Evolutionary conservation across 2,797 vertebrate genomes (phyloP).

Genomic region (Iguana delicatissima): DNA sequence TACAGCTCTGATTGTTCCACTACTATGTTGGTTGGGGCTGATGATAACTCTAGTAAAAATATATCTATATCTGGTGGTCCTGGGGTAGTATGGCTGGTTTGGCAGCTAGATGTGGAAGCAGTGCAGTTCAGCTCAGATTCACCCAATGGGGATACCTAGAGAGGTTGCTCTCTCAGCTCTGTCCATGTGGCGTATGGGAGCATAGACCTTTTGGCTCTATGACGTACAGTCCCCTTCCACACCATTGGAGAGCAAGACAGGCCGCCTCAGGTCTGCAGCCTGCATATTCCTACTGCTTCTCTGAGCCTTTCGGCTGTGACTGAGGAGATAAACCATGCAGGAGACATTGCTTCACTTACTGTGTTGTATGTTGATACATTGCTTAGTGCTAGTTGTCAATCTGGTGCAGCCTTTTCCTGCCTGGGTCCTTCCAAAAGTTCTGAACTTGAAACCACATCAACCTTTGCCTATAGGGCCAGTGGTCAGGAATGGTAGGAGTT

Average conservation of each 20-base stretch:
- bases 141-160: constrained; percentile 73
- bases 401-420: not conserved
- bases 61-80: no score
- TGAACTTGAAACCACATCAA: no score
- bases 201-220: constrained; percentile 59
- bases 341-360: constrained; percentile 60
- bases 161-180: constrained; percentile 81
- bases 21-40: no score
- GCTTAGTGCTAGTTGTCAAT: no score
- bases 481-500: no score
- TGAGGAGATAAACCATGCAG: constrained; percentile 80
- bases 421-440: no score
- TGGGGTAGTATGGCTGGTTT: no score
- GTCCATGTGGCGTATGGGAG: constrained; percentile 72
- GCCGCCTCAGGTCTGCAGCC: constrained; percentile 64
- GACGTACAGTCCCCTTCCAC: constrained; percentile 78
- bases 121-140: no score
- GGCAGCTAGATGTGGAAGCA: not conserved
- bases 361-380: not conserved
- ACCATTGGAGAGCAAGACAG: constrained; percentile 75
- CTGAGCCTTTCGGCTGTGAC: constrained; percentile 72
- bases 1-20: no score
- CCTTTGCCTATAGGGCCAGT: no score
- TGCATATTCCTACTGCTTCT: constrained; percentile 80
- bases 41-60: no score